These are phyloP conservation scores for Phyllopteryx taeniolatus DNA, from an alignment of 2,113 vertebrate species.

Conservation along the genomic window DNA sequence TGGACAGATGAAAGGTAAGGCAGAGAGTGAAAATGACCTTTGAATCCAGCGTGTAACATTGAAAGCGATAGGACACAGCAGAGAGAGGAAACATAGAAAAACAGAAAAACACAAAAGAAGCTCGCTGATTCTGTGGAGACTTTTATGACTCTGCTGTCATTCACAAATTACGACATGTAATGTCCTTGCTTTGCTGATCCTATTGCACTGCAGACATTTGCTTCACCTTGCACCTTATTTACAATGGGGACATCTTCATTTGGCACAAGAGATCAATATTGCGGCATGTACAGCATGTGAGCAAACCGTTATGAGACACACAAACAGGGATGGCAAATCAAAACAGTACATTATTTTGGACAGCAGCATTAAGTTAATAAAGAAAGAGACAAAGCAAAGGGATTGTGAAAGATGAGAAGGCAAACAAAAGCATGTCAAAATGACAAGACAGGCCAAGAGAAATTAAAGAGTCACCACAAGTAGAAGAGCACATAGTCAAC, in stretches of 20 bases:
- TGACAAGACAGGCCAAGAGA: neutral
- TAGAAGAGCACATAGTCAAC: slow-evolving; percentile 76
- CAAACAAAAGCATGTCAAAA: neutral
- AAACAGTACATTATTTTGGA: slow-evolving; percentile 27
- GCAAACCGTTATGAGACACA: slow-evolving; percentile 27
- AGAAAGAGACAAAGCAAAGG: neutral
- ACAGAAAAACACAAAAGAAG: slow-evolving; percentile 40
- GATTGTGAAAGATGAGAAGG: neutral
- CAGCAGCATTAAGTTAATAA: slow-evolving; percentile 2
- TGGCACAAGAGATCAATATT: slow-evolving; percentile 50
- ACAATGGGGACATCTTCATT: slow-evolving; percentile 33
- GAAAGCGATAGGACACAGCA: slow-evolving; percentile 38
- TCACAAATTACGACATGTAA: slow-evolving; percentile 44
- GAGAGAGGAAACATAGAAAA: slow-evolving; percentile 42
- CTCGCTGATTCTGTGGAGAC: slow-evolving; percentile 18
- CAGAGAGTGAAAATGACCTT: slow-evolving; percentile 55
- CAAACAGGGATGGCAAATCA: slow-evolving; percentile 25
- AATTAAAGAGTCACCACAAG: slow-evolving; percentile 49
- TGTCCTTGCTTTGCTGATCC: slow-evolving; percentile 8
- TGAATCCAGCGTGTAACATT: slow-evolving; percentile 44
- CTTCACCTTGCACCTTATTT: slow-evolving; percentile 39
- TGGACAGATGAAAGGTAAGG: slow-evolving; percentile 56
- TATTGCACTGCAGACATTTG: slow-evolving; percentile 30
- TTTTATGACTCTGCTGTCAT: slow-evolving; percentile 30
- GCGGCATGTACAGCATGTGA: slow-evolving; percentile 17